Conservation (phyloP, 2,888 invertebrate species). For the Cryptus viduatorius region DNA sequence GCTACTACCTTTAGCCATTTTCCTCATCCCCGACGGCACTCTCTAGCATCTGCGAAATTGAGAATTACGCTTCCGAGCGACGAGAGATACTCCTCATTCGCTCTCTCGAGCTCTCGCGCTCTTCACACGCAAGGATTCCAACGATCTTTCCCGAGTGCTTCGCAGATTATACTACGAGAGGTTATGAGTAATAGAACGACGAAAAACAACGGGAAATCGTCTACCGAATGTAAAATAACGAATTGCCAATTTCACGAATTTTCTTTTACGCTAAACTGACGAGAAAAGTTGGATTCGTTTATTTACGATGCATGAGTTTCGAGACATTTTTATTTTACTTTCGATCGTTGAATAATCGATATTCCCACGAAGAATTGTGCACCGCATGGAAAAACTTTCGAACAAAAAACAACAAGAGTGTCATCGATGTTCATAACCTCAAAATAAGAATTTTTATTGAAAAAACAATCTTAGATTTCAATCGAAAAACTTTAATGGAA, state of each 20-base stretch:
- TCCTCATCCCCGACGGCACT: slow-evolving; percentile 1
- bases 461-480: no score
- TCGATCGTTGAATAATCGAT: not conserved
- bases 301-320: no score
- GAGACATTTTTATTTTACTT: not conserved
- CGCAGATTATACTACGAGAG: not conserved
- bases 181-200: not conserved
- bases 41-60: slow-evolving; percentile 30
- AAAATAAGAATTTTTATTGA: no score
- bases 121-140: no score
- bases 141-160: not conserved
- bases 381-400: no score
- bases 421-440: no score
- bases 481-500: no score
- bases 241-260: no score
- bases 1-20: slow-evolving; percentile 9
- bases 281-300: no score
- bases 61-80: slow-evolving; percentile 31
- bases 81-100: slow-evolving; percentile 12
- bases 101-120: slow-evolving; percentile 4
- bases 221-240: not conserved
- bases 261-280: no score
- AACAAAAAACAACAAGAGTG: no score
- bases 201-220: not conserved
- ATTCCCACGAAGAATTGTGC: no score